These are phyloP conservation scores for Anthoscopus minutus DNA, from an alignment of 2,113 vertebrate species.

Conservation along the genomic window DNA sequence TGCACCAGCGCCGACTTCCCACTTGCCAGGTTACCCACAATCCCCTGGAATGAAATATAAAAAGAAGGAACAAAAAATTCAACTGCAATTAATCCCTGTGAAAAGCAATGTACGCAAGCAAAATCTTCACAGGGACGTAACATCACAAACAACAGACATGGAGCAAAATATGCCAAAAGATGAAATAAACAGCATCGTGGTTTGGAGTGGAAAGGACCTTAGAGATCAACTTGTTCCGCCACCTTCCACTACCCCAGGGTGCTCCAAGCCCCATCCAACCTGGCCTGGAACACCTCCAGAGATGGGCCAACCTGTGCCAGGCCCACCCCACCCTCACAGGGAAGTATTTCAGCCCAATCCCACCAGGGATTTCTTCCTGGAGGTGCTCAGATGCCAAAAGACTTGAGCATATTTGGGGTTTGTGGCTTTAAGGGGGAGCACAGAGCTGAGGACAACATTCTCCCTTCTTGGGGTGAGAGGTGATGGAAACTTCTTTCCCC, in stretches of 20 bases:
- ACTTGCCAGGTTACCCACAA: constrained; percentile 96
- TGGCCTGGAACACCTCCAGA: not conserved
- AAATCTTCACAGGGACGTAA: not conserved
- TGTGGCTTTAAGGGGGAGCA: rapidly evolving
- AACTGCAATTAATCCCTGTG: not conserved
- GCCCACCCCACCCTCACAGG: not conserved
- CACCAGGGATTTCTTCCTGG: not conserved
- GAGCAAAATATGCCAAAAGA: rapidly evolving
- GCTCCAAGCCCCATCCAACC: not conserved
- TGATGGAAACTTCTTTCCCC: not conserved
- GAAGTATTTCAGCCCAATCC: not conserved
- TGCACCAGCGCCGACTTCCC: constrained; percentile 97
- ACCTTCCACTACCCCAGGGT: rapidly evolving
- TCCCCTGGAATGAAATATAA: constrained; percentile 74
- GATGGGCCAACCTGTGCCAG: not conserved
- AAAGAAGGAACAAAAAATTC: not conserved
- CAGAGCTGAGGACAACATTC: rapidly evolving
- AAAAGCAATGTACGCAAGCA: rapidly evolving
- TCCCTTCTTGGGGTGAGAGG: not conserved
- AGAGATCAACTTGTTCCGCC: not conserved
- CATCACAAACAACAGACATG: rapidly evolving
- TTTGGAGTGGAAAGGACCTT: not conserved
- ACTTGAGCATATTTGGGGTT: too few relatives aligned
- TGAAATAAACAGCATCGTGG: rapidly evolving
- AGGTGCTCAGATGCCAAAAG: not conserved